Evolutionary conservation across 2,888 invertebrate genomes (phyloP).

Genomic region (Griposia aprilina): DNA sequence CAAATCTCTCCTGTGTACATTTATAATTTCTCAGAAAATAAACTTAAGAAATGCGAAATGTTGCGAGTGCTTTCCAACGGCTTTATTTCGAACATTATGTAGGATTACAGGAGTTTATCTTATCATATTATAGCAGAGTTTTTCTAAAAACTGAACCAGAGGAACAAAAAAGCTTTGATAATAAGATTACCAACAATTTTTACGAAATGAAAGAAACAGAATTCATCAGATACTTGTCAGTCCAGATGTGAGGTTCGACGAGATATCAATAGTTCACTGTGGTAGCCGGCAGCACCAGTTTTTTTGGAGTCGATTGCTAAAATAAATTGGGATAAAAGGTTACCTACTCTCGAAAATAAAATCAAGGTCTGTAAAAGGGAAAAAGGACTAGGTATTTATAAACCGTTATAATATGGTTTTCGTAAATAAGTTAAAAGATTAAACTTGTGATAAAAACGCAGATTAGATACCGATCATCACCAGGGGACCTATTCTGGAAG

Average conservation of each 20-base stretch:
- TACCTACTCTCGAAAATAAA: neutral
- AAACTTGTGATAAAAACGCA: neutral
- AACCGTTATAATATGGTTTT: neutral
- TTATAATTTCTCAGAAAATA: constrained; percentile 55
- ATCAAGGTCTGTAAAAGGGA: neutral
- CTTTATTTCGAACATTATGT: constrained; percentile 39
- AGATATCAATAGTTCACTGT: constrained; percentile 2
- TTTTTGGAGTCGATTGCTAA: neutral
- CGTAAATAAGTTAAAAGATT: neutral
- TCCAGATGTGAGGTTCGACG: constrained; percentile 12
- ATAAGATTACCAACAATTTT: constrained; percentile 39
- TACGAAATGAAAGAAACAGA: constrained; percentile 10
- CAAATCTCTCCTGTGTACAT: constrained; percentile 29
- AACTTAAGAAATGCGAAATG: constrained; percentile 22
- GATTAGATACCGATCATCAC: no score
- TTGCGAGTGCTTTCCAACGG: constrained; percentile 26
- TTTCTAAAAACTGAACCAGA: constrained; percentile 28
- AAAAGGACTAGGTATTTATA: neutral
- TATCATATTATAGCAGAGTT: constrained; percentile 12
- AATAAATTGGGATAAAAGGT: constrained; percentile 9
- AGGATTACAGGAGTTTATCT: constrained; percentile 29
- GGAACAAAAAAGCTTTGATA: constrained; percentile 4
- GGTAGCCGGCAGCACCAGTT: neutral
- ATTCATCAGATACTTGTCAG: constrained; percentile 36
- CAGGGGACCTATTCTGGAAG: no score